Conservation (phyloP, 2,888 invertebrate genomes). For the Stenichneumon culpator region DNA sequence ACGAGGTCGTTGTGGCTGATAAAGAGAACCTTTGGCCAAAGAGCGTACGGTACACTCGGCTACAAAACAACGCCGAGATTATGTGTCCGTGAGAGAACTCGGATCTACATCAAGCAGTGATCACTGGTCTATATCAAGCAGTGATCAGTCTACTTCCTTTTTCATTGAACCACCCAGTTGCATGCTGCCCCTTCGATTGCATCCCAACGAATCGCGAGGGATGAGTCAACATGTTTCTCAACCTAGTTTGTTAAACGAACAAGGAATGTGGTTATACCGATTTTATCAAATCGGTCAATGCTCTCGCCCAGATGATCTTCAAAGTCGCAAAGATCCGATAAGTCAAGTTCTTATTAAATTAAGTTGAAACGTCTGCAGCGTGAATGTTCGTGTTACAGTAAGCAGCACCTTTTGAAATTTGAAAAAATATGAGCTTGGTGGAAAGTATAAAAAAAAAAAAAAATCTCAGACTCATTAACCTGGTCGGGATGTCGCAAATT, state of each 20-base stretch:
- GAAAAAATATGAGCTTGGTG: too few species aligned
- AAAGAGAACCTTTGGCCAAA: background rate
- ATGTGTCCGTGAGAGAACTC: background rate
- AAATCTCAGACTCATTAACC: too few species aligned
- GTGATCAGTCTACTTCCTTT: conserved; percentile 40
- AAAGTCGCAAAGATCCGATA: too few species aligned
- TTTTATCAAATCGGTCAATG: background rate
- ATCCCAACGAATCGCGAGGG: background rate
- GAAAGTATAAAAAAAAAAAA: too few species aligned
- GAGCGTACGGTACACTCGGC: background rate
- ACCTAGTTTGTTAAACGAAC: background rate
- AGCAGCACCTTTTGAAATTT: background rate
- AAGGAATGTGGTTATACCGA: background rate
- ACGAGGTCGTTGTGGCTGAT: conserved; percentile 54
- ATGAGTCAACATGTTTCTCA: conserved; percentile 10
- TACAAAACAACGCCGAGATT: conserved; percentile 15
- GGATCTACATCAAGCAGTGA: conserved; percentile 1
- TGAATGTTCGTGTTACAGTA: background rate
- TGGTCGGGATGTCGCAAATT: too few species aligned
- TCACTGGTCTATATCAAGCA: conserved; percentile 3
- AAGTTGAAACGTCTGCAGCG: background rate
- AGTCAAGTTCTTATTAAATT: too few species aligned
- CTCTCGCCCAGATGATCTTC: too few species aligned
- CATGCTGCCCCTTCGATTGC: background rate
- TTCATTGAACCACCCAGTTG: conserved; percentile 19